Conservation (phyloP, 1,140 invertebrate species). For the Laupala kohalensis region DNA sequence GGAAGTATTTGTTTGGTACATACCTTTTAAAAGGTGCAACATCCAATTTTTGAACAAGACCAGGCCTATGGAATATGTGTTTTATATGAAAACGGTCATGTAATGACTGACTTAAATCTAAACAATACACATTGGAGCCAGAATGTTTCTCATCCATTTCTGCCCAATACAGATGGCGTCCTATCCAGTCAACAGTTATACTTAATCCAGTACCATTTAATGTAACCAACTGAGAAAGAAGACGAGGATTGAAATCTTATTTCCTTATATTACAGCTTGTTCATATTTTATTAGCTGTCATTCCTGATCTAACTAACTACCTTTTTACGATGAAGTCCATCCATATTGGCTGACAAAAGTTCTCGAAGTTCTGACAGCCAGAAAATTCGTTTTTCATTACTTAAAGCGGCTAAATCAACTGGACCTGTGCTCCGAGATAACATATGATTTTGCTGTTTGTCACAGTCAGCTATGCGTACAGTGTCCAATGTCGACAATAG, state of each 20-base stretch:
- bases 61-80: constrained; percentile 32
- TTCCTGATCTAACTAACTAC: too few species aligned
- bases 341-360: constrained; percentile 48
- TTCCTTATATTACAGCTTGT: too few species aligned
- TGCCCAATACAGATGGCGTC: constrained; percentile 65
- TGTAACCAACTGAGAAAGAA: constrained; percentile 36
- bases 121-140: constrained; percentile 34
- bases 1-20: constrained; percentile 10
- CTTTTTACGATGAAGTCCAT: constrained; percentile 38
- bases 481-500: constrained; percentile 32
- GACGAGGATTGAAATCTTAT: too few species aligned
- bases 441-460: constrained; percentile 40
- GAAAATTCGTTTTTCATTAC: constrained; percentile 58
- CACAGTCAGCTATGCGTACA: constrained; percentile 58
- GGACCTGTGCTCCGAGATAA: constrained; percentile 27
- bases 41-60: constrained; percentile 46
- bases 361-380: constrained; percentile 75
- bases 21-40: constrained; percentile 57
- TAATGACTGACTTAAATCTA: constrained; percentile 39
- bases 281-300: too few species aligned
- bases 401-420: constrained; percentile 15
- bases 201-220: constrained; percentile 50
- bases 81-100: constrained; percentile 30
- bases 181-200: constrained; percentile 74
- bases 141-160: constrained; percentile 38